Evolutionary conservation across 2,888 invertebrate genomes (phyloP).

Genomic region (Drosophila sordidapex): DNA sequence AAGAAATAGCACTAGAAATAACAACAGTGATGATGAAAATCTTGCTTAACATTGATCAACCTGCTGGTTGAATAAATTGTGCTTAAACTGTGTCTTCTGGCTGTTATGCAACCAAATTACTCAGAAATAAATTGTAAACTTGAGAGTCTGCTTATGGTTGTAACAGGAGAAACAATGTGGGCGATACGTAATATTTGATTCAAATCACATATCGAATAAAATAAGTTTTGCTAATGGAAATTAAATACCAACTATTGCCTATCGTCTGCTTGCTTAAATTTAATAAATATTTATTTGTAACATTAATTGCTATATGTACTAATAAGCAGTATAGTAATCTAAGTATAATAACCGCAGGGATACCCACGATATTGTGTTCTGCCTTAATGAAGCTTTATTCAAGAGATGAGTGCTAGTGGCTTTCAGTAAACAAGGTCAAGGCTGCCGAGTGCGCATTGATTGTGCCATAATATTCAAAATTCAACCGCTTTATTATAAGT

Average conservation of each 20-base stretch:
- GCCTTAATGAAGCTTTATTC: background rate
- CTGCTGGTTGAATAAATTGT: background rate
- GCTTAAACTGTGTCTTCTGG: background rate
- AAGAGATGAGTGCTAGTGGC: background rate
- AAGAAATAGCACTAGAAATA: background rate
- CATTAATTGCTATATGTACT: background rate
- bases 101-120: background rate
- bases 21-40: background rate
- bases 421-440: constrained; percentile 37
- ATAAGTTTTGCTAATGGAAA: constrained; percentile 4
- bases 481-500: constrained; percentile 29
- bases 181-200: constrained; percentile 6
- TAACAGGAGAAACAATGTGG: background rate
- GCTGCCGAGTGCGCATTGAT: constrained; percentile 24
- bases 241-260: background rate
- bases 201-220: background rate
- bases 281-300: background rate
- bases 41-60: background rate
- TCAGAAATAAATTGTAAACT: constrained; percentile 1
- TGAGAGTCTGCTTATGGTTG: background rate
- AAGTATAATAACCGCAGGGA: background rate
- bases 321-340: background rate
- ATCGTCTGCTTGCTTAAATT: background rate
- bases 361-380: background rate
- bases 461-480: constrained; percentile 20